A percentile compares a stretch with the other conserved stretches of the same genome.
phyloP scores from a whole-genome alignment of 2,113 vertebrate species.

The Lethenteron camtschaticum region DNA sequence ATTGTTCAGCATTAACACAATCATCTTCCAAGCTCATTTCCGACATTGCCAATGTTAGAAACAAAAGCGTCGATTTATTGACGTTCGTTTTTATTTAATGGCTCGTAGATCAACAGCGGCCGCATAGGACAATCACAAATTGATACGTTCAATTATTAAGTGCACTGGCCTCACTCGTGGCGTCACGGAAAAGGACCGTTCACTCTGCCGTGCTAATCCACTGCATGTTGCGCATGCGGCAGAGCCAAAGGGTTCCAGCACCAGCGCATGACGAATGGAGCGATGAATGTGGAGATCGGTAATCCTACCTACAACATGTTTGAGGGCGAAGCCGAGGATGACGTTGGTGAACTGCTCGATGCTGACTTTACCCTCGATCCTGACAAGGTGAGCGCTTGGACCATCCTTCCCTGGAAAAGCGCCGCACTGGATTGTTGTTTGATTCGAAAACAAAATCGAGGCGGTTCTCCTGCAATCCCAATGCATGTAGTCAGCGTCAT shows the following conservation, averaged over 20 bases:
- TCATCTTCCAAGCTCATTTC: background rate
- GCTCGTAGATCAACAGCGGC: background rate
- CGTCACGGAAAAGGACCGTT: too few species aligned
- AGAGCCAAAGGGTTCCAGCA: constrained; percentile 94
- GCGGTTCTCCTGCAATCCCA: too few species aligned
- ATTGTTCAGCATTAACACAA: too few species aligned
- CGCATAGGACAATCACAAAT: background rate
- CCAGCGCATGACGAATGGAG: constrained; percentile 82
- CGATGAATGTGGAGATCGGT: constrained; percentile 91
- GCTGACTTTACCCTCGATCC: constrained; percentile 75
- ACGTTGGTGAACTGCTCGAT: constrained; percentile 70
- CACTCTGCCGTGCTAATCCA: too few species aligned
- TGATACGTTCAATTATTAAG: too few species aligned
- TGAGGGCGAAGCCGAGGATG: constrained; percentile 70
- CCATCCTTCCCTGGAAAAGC: too few species aligned
- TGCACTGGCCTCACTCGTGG: too few species aligned
- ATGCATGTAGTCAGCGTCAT: too few species aligned
- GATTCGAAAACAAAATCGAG: too few species aligned
- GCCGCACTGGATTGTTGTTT: too few species aligned
- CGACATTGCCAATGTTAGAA: background rate
- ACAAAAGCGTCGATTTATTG: background rate
- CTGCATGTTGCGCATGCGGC: constrained; percentile 4
- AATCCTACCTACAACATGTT: constrained; percentile 97
- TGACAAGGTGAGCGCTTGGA: constrained; percentile 41
- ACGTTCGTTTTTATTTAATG: too few species aligned